Percentiles rank a stretch among this genome's conserved stretches.
Evolutionary conservation across 2,888 invertebrate species (phyloP).

Genomic region (Strigamia transsilvanica): DNA sequence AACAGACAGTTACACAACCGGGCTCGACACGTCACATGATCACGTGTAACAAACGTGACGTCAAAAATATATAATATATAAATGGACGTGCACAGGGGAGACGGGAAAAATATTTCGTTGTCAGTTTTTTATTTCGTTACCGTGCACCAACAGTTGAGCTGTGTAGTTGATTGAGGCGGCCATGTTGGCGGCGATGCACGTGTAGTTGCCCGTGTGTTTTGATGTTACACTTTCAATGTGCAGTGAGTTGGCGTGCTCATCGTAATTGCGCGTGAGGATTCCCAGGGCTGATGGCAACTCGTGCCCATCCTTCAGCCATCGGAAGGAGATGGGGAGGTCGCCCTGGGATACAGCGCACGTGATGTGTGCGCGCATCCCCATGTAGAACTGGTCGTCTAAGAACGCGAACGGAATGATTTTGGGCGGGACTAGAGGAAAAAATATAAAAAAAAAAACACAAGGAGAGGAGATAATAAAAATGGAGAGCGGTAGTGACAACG

Average conservation of each 20-base stretch:
- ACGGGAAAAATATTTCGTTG: not conserved
- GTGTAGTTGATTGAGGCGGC: slow-evolving; percentile 59
- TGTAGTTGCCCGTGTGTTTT: slow-evolving; percentile 57
- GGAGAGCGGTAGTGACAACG: slow-evolving; percentile 39
- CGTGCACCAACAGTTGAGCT: slow-evolving; percentile 59
- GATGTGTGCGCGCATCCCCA: slow-evolving; percentile 59
- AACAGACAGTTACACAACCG: slow-evolving; percentile 46
- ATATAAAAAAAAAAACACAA: slow-evolving; percentile 39
- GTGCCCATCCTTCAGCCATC: slow-evolving; percentile 56
- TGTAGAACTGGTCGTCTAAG: slow-evolving; percentile 70
- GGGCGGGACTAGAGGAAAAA: slow-evolving; percentile 70
- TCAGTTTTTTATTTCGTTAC: slow-evolving; percentile 56
- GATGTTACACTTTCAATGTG: slow-evolving; percentile 59
- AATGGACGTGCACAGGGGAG: slow-evolving; percentile 37
- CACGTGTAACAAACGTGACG: slow-evolving; percentile 41
- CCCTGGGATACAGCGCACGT: slow-evolving; percentile 56
- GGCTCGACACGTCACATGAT: slow-evolving; percentile 33
- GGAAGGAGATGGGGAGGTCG: slow-evolving; percentile 55
- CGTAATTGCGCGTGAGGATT: slow-evolving; percentile 58
- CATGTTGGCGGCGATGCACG: slow-evolving; percentile 55
- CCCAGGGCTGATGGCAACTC: slow-evolving; percentile 56
- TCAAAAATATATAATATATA: slow-evolving; percentile 37
- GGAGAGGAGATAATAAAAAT: slow-evolving; percentile 48
- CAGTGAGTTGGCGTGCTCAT: slow-evolving; percentile 59
- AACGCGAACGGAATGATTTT: slow-evolving; percentile 78